Percentiles rank a stretch among this genome's conserved stretches.
phyloP scores from a whole-genome alignment of 2,888 invertebrate species.

The Apamea sordens region DNA sequence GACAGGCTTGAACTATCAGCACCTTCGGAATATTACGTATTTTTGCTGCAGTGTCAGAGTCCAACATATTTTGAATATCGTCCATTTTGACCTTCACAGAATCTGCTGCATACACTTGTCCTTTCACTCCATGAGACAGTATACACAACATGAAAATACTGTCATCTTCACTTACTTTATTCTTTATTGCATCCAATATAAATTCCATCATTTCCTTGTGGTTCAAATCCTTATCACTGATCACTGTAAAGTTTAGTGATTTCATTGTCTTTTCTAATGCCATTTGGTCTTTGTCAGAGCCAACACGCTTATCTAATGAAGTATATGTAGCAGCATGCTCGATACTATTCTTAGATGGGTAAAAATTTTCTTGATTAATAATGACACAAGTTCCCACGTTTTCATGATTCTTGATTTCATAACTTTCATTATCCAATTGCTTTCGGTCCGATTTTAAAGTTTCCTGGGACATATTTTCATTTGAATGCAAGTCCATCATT shows the following conservation, averaged over 20 bases:
- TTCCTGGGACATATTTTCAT: constrained; percentile 61
- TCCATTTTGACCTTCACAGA: constrained; percentile 84
- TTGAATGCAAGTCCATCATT: constrained; percentile 71
- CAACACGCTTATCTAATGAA: constrained; percentile 74
- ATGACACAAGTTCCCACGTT: constrained; percentile 84
- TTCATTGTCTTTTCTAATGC: constrained; percentile 80
- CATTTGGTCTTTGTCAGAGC: constrained; percentile 80
- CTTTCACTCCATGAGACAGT: constrained; percentile 85
- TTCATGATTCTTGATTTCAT: constrained; percentile 80
- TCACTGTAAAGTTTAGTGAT: constrained; percentile 81
- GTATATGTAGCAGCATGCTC: constrained; percentile 66
- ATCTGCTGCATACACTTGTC: constrained; percentile 85
- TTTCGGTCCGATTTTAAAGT: constrained; percentile 79
- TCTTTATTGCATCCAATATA: constrained; percentile 77
- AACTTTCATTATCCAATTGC: constrained; percentile 70
- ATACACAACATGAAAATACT: constrained; percentile 87
- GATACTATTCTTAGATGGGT: constrained; percentile 81
- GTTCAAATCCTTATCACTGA: constrained; percentile 76
- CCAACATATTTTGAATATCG: constrained; percentile 82
- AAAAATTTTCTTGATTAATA: constrained; percentile 85
- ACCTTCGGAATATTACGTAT: constrained; percentile 83
- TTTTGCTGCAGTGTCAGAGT: constrained; percentile 77
- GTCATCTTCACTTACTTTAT: constrained; percentile 76
- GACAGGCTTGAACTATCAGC: constrained; percentile 86
- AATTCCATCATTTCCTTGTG: constrained; percentile 77